Percentiles rank a stretch among this genome's conserved stretches.
These are phyloP conservation scores for Lepidocyrtinus sp. DNA, from an alignment of 2,888 invertebrate genomes.

Conservation along the genomic window DNA sequence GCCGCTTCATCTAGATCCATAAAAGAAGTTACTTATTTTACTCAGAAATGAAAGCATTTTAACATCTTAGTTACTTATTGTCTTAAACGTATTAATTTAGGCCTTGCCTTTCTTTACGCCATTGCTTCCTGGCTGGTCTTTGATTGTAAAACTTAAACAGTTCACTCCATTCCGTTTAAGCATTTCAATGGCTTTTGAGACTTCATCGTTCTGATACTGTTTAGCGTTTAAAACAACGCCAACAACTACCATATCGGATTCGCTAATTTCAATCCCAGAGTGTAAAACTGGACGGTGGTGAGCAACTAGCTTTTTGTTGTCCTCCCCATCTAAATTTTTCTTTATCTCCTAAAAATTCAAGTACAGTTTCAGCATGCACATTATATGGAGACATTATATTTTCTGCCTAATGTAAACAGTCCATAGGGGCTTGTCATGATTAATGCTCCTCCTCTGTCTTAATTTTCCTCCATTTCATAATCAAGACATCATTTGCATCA, in stretches of 20 bases:
- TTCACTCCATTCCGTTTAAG: slow-evolving; percentile 67
- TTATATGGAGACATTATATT: neutral
- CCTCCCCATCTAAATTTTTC: slow-evolving; percentile 44
- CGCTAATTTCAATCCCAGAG: slow-evolving; percentile 32
- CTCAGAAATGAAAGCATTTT: too few species aligned
- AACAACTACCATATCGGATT: slow-evolving; percentile 50
- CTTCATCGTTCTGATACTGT: slow-evolving; percentile 67
- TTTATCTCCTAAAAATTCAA: slow-evolving; percentile 45
- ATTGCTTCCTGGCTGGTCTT: slow-evolving; percentile 28
- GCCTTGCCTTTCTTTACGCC: slow-evolving; percentile 53
- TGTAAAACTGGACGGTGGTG: slow-evolving; percentile 50
- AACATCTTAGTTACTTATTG: too few species aligned
- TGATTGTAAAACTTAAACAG: slow-evolving; percentile 65
- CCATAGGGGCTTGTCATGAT: neutral
- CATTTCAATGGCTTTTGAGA: slow-evolving; percentile 65
- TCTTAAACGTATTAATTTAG: too few species aligned
- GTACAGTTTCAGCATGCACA: too few species aligned
- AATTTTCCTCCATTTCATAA: neutral
- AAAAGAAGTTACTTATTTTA: too few species aligned
- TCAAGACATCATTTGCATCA: too few species aligned
- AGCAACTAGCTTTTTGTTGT: slow-evolving; percentile 45
- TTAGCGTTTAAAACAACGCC: slow-evolving; percentile 65
- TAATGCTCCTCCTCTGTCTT: neutral
- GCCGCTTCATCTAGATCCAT: too few species aligned
- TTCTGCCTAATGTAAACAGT: neutral